phyloP scores from a whole-genome alignment of 1,140 invertebrate genomes.

The Steinernema feltiae region DNA sequence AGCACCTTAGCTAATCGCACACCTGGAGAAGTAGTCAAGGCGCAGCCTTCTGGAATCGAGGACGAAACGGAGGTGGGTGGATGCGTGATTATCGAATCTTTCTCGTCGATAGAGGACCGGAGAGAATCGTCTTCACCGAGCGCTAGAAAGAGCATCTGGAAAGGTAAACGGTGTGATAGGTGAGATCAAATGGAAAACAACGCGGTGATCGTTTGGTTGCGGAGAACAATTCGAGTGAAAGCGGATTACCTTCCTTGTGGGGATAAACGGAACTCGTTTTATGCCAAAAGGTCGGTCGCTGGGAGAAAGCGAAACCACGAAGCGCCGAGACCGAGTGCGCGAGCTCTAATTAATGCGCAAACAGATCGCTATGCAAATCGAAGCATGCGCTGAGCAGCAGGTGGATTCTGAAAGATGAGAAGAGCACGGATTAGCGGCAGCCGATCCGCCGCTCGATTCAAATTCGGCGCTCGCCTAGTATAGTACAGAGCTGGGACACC shows the following conservation, averaged over 20 bases:
- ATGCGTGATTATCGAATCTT: not conserved
- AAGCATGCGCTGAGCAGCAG: not conserved
- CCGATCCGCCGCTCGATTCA: not conserved
- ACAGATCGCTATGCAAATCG: slow-evolving; percentile 4
- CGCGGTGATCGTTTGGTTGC: no score
- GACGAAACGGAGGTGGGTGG: not conserved
- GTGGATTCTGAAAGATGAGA: slow-evolving; percentile 5
- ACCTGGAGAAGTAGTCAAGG: not conserved
- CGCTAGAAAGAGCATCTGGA: not conserved
- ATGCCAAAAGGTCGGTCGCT: not conserved
- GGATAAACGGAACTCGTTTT: not conserved
- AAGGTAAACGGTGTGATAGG: no score
- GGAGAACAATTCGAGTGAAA: no score
- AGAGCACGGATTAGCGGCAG: not conserved
- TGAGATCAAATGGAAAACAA: no score
- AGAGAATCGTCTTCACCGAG: not conserved
- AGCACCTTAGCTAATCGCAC: not conserved
- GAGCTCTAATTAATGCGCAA: slow-evolving; percentile 4
- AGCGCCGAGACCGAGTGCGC: not conserved
- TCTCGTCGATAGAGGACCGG: not conserved
- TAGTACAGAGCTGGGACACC: no score
- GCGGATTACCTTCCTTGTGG: not conserved
- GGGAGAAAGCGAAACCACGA: no score
- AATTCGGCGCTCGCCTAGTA: no score
- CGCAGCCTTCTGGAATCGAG: not conserved